A percentile compares a stretch with the other conserved stretches of the same genome.
These are phyloP conservation scores for Lasaia peninsularis DNA, from an alignment of 1,140 invertebrate species.

Conservation along the genomic window DNA sequence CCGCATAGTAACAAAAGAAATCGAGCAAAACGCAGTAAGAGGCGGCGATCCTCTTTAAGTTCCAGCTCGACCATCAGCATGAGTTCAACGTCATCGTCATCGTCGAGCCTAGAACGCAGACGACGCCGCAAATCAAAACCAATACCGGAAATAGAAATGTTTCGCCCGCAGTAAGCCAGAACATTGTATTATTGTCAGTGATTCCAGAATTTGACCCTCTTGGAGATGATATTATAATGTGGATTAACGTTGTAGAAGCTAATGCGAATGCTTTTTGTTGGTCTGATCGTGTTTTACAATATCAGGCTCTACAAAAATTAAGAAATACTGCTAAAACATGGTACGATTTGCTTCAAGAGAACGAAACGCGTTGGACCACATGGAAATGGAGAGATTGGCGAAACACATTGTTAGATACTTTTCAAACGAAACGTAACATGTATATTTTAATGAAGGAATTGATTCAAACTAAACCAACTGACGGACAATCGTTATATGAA, in stretches of 20 bases:
- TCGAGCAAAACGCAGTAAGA: no score
- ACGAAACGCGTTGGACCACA: conserved; percentile 28
- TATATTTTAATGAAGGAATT: conserved; percentile 26
- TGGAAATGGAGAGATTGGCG: conserved; percentile 36
- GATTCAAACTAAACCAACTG: conserved; percentile 25
- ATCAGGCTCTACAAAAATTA: conserved; percentile 34
- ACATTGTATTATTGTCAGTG: conserved; percentile 26
- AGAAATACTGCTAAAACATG: conserved; percentile 30
- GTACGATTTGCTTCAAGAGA: conserved; percentile 30
- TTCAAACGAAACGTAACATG: conserved; percentile 31
- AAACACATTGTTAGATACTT: conserved; percentile 23
- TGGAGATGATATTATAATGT: conserved; percentile 28
- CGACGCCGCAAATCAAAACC: no score
- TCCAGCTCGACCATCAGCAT: no score
- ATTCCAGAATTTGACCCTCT: conserved; percentile 34
- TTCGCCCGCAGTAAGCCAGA: conserved; percentile 20
- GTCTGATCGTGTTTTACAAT: conserved; percentile 29
- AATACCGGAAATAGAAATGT: no score
- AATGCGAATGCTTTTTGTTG: conserved; percentile 30
- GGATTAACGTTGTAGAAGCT: conserved; percentile 30
- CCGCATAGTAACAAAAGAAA: no score
- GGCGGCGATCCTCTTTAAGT: no score
- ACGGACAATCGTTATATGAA: conserved; percentile 31
- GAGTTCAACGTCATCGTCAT: no score
- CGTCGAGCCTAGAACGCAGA: no score